Conservation (phyloP, 2,113 vertebrate species). For the Protobothrops flavoviridis region DNA sequence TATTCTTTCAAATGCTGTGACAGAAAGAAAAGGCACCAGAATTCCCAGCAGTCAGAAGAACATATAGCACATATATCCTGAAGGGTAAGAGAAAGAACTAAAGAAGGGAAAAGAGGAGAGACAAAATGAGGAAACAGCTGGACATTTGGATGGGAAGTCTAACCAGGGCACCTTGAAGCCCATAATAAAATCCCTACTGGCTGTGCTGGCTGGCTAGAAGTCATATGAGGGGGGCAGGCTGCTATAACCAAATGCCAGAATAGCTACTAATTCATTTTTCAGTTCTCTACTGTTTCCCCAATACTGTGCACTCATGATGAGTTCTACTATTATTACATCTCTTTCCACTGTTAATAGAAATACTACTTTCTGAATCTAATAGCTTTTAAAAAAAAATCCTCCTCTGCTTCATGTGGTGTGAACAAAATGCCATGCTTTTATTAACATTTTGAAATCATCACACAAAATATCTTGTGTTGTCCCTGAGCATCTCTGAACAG, state of each 20-base stretch:
- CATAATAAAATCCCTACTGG: not conserved
- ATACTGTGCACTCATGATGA: not conserved
- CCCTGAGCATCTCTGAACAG: not conserved
- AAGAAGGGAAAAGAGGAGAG: not conserved
- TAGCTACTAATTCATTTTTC: not conserved
- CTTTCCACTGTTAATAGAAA: not conserved
- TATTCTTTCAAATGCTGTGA: not conserved
- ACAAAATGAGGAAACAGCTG: not conserved
- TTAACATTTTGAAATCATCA: not conserved
- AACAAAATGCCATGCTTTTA: not conserved
- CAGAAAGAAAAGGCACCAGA: not conserved
- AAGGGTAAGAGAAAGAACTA: not conserved
- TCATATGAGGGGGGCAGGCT: not conserved
- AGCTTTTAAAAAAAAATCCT: not conserved
- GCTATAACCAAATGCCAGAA: not conserved
- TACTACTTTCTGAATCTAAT: not conserved
- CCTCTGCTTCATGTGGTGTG: not conserved
- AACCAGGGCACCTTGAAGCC: not conserved
- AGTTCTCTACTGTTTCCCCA: not conserved
- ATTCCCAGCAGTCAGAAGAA: not conserved
- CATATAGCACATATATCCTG: not conserved
- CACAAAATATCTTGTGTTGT: not conserved
- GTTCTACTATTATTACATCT: not conserved
- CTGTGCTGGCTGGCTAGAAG: not conserved
- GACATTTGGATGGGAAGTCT: not conserved